Evolutionary conservation across 1,140 invertebrate genomes (phyloP).

Genomic region (Polypedilum pembai): DNA sequence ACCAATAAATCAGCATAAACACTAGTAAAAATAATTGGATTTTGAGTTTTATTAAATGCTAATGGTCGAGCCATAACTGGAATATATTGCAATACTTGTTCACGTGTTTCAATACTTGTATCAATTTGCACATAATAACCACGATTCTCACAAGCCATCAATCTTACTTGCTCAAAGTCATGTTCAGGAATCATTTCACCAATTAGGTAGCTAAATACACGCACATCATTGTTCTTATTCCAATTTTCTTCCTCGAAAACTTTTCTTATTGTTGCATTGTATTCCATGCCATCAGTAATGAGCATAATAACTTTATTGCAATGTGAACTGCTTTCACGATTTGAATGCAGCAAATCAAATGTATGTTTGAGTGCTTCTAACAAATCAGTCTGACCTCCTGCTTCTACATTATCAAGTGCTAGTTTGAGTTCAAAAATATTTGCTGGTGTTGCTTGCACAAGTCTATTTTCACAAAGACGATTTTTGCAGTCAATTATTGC

Average conservation of each 20-base stretch:
- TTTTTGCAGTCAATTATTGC: background rate
- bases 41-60: slow-evolving; percentile 54
- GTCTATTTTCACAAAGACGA: background rate
- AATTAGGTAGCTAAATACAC: slow-evolving; percentile 85
- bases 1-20: slow-evolving; percentile 63
- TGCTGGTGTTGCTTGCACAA: slow-evolving; percentile 58
- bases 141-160: slow-evolving; percentile 83
- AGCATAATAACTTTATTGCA: slow-evolving; percentile 87
- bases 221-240: slow-evolving; percentile 56
- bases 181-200: slow-evolving; percentile 43
- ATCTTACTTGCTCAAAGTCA: slow-evolving; percentile 53
- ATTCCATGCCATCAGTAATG: slow-evolving; percentile 80
- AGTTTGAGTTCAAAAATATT: slow-evolving; percentile 64
- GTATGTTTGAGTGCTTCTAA: slow-evolving; percentile 65
- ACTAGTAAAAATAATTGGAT: slow-evolving; percentile 64
- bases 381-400: slow-evolving; percentile 74
- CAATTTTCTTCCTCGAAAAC: slow-evolving; percentile 75
- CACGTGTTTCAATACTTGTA: slow-evolving; percentile 73
- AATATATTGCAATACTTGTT: slow-evolving; percentile 73
- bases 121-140: slow-evolving; percentile 77
- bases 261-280: slow-evolving; percentile 60
- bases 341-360: slow-evolving; percentile 55
- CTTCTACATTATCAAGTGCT: slow-evolving; percentile 55
- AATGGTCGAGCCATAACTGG: slow-evolving; percentile 69
- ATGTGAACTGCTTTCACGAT: slow-evolving; percentile 41